Evolutionary conservation across 2,113 vertebrate genomes (phyloP).

Genomic region (Sceloporus tristichus): DNA sequence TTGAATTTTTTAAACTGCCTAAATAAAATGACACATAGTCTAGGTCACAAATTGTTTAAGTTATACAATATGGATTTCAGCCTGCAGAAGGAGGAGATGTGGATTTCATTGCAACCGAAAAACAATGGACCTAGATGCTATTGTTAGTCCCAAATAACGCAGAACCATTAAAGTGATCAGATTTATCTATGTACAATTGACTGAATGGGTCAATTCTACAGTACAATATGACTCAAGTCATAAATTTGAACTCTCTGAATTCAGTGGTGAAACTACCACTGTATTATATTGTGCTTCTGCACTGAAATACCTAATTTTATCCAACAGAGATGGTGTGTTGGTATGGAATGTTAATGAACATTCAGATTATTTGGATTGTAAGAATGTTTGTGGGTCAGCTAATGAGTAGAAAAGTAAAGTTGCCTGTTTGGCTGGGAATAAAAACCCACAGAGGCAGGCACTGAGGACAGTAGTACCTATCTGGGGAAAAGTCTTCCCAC

Average conservation of each 20-base stretch:
- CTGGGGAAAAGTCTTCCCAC: background rate
- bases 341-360: background rate
- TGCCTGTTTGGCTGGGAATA: too few relatives aligned
- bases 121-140: background rate
- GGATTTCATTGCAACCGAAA: background rate
- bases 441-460: background rate
- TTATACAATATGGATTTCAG: background rate
- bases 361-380: background rate
- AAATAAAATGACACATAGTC: background rate
- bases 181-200: too few relatives aligned
- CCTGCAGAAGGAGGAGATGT: background rate
- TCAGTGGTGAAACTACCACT: too few relatives aligned
- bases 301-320: background rate
- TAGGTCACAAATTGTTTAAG: background rate
- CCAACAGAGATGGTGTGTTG: background rate
- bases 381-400: background rate
- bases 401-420: background rate
- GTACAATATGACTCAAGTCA: background rate
- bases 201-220: too few relatives aligned
- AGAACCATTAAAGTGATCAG: too few relatives aligned
- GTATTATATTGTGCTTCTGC: background rate
- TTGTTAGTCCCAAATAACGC: background rate
- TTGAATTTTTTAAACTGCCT: slow-evolving; percentile 23
- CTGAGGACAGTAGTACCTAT: background rate
- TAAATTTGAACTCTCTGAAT: background rate